Conservation (phyloP, 2,888 invertebrate genomes). For the Megastigmus dorsalis region DNA sequence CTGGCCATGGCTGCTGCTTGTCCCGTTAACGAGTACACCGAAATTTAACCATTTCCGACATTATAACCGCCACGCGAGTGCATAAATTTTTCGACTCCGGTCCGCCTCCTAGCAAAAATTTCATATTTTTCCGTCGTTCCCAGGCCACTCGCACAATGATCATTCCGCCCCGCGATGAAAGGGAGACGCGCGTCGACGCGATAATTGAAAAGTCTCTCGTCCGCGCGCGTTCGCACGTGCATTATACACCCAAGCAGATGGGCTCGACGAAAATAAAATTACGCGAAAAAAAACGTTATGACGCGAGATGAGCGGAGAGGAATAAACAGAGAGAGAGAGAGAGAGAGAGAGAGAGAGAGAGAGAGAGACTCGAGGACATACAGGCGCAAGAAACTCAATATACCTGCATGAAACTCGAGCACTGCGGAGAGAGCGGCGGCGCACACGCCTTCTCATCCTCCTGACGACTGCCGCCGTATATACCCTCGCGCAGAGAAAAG, state of each 20-base stretch:
- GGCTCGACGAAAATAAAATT: background rate
- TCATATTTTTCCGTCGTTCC: background rate
- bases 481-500: background rate
- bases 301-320: background rate
- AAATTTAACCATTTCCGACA: no score
- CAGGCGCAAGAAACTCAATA: slow-evolving; percentile 45
- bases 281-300: background rate
- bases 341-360: no score
- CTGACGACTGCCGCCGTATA: no score
- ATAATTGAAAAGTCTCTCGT: slow-evolving; percentile 41
- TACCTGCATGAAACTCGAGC: slow-evolving; percentile 48
- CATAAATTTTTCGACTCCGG: no score
- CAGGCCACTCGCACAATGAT: slow-evolving; percentile 2
- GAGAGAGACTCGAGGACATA: no score
- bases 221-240: background rate
- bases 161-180: slow-evolving; percentile 14
- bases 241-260: background rate
- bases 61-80: no score
- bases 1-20: no score
- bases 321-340: no score
- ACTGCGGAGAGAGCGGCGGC: background rate
- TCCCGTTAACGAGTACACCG: no score
- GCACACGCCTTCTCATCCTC: no score
- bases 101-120: no score
- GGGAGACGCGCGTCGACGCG: slow-evolving; percentile 1